Base-by-base conservation (phyloP, 2,113 vertebrate species). In the Nansenia antarctica region DNA sequence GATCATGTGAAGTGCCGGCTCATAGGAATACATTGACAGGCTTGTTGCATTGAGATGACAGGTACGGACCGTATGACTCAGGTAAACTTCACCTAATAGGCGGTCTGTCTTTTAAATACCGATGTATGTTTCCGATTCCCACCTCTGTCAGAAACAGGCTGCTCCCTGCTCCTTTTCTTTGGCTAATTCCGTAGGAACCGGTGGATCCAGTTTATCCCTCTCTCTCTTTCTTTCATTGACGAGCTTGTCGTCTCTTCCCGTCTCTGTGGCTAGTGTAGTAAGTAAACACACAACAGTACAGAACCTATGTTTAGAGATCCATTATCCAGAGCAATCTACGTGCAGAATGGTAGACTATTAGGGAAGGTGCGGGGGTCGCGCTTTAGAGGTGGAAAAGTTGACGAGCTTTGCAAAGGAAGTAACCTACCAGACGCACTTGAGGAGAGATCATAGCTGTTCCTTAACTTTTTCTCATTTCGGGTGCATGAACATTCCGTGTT, bases 141-240 rank as follows among this genome's bases (percentile, higher is more conserved):
- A 89, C 78, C 71, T 74, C 73, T 77, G 80, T 81, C 83, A 84
- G 82, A 83, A 77, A 79, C 76, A 76, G 85, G 85, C 91, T 79
- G 86, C 88, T 89, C 89, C 88, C 91, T 89, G 91, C 81, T 89
- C 82, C 88, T 90, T 85, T 88, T 91, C 92, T 92, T 89, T 93
- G 92, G 84, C 79, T 88, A 92, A 90, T 94, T 93, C 90, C 90
- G 89, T 92, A 94, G 92, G 93, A 98, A 98, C 96, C 96, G 96
- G 96, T 97, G 95, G 92, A 96, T 98, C 96, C 95, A 96, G 96
- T 98, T 98, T 91, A 92, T 93, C 88, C 91, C 92, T 93, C 92
- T 70, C 86, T 74, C 86, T 77, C 45, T 67, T 29, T 49, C 31
- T 67, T 34, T 39, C 1, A 15, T 80, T 78, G 80, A 68, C 64